These are phyloP conservation scores for Parauchenoglanis punctatus DNA, from an alignment of 2,797 vertebrate species.

Conservation along the genomic window DNA sequence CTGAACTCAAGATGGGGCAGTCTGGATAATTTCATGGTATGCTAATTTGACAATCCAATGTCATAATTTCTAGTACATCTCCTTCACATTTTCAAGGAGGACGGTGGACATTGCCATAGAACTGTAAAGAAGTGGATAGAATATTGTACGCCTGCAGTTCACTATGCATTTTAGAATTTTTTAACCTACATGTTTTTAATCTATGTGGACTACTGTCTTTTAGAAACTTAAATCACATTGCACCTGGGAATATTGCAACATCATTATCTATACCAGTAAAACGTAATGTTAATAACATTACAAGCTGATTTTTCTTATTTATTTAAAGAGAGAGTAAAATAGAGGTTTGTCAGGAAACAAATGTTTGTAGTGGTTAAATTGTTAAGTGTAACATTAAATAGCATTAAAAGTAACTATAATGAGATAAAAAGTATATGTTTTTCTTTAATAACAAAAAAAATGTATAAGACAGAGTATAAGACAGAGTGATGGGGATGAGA, in stretches of 20 bases:
- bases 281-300: background rate
- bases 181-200: background rate
- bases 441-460: background rate
- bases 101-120: background rate
- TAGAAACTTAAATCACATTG: background rate
- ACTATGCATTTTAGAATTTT: background rate
- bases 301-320: no score
- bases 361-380: background rate
- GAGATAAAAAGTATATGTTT: background rate
- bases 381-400: background rate
- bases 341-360: background rate
- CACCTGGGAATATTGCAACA: background rate
- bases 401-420: background rate
- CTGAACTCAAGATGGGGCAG: conserved; percentile 6
- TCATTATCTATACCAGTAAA: background rate
- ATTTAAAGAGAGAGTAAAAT: background rate
- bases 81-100: background rate
- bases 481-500: no score
- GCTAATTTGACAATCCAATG: background rate
- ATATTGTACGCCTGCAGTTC: background rate
- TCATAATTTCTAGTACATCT: background rate
- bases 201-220: background rate
- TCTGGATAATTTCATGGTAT: conserved; percentile 25
- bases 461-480: background rate
- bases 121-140: no score